Conservation (phyloP, 1,140 invertebrate species). For the Brachionus angularis region DNA sequence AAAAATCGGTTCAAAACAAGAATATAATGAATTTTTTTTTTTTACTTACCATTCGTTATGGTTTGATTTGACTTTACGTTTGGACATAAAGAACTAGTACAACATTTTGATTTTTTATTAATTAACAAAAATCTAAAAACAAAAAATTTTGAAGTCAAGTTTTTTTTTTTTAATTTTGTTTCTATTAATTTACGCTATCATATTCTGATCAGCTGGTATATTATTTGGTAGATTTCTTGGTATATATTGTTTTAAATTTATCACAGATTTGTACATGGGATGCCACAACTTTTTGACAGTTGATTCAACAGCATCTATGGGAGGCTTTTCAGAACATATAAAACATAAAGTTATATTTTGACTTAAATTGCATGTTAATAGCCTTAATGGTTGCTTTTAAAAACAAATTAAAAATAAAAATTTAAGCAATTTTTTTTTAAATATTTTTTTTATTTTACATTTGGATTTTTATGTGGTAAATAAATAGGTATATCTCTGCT, state of each 20-base stretch:
- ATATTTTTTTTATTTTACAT: conserved; percentile 3
- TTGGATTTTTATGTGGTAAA: background rate
- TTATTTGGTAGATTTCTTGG: conserved; percentile 18
- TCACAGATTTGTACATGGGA: background rate
- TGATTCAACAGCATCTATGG: background rate
- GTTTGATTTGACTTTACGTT: background rate
- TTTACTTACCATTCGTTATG: background rate
- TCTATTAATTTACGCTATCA: conserved; percentile 39
- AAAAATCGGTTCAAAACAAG: background rate
- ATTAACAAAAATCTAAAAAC: conserved; percentile 34
- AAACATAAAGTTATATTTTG: conserved; percentile 11
- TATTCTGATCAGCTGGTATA: conserved; percentile 10
- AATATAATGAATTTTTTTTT: background rate
- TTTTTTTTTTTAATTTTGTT: too few species aligned
- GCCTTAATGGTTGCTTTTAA: conserved; percentile 15
- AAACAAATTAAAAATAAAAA: background rate
- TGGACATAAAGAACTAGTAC: conserved; percentile 39
- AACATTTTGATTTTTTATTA: conserved; percentile 25
- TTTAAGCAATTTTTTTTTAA: background rate
- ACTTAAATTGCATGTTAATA: conserved; percentile 18
- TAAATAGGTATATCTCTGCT: conserved; percentile 16
- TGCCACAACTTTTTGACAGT: conserved; percentile 24
- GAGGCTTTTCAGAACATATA: background rate
- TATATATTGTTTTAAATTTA: conserved; percentile 26
- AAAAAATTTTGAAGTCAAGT: too few species aligned